phyloP scores from a whole-genome alignment of 2,797 vertebrate genomes.

The Phrynocephalus forsythii region DNA sequence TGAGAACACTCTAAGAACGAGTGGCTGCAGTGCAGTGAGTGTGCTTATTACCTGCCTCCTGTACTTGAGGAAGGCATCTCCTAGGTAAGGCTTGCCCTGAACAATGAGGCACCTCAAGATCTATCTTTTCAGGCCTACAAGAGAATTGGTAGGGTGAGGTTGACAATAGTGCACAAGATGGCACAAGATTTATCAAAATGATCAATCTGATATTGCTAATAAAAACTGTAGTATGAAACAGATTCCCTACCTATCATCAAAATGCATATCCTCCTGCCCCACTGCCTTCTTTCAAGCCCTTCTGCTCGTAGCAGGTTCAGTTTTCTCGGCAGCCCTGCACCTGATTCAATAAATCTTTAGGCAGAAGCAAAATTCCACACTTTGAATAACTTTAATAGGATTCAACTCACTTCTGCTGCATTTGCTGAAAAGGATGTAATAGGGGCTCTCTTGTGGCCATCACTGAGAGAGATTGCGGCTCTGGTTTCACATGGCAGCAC shows the following conservation, averaged over 20 bases:
- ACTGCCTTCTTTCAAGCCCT: not conserved
- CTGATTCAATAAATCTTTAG: slow-evolving; percentile 16
- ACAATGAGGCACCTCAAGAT: not conserved
- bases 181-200: too few relatives aligned
- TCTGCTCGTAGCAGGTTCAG: not conserved
- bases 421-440: slow-evolving; percentile 12
- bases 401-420: not conserved
- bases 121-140: not conserved
- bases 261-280: too few relatives aligned
- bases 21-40: too few relatives aligned
- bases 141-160: not conserved
- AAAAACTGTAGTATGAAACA: not conserved
- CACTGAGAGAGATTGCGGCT: slow-evolving; percentile 7
- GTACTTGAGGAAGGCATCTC: not conserved
- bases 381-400: not conserved
- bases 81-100: not conserved
- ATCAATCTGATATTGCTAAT: too few relatives aligned
- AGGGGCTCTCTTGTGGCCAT: accelerated
- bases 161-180: not conserved
- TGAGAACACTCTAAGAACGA: too few relatives aligned
- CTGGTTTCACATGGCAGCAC: accelerated
- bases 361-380: not conserved
- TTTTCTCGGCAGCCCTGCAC: not conserved
- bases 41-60: too few relatives aligned
- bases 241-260: not conserved